phyloP scores from a whole-genome alignment of 2,888 invertebrate species.

The Acanthosepion pharaonis region DNA sequence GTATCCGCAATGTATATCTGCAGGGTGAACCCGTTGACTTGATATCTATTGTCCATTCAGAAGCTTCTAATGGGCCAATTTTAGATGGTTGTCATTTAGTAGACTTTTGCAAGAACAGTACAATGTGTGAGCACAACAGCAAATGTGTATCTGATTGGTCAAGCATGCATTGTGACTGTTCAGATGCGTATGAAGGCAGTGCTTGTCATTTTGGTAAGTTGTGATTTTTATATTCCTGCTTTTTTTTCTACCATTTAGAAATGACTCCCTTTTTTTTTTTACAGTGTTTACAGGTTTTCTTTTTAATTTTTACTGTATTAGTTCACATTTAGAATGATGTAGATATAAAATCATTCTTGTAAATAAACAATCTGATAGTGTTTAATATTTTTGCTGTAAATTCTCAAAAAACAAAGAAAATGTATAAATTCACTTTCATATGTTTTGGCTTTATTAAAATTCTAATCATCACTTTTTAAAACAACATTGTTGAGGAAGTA shows the following conservation, averaged over 20 bases:
- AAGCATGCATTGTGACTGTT: slow-evolving; percentile 90
- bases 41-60: slow-evolving; percentile 66
- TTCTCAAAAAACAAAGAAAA: too few relatives aligned
- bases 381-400: too few relatives aligned
- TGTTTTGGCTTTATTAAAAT: too few relatives aligned
- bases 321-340: too few relatives aligned
- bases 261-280: not conserved
- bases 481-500: too few relatives aligned
- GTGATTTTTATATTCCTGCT: not conserved
- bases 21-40: slow-evolving; percentile 69
- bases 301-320: too few relatives aligned
- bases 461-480: too few relatives aligned
- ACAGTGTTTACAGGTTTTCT: not conserved
- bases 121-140: slow-evolving; percentile 88
- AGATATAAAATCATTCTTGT: too few relatives aligned
- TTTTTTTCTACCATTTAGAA: not conserved
- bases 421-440: too few relatives aligned
- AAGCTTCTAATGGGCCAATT: slow-evolving; percentile 63
- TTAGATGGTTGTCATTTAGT: slow-evolving; percentile 70
- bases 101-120: slow-evolving; percentile 65
- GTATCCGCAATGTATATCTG: slow-evolving; percentile 71
- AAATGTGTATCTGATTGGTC: slow-evolving; percentile 90
- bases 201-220: slow-evolving; percentile 89
- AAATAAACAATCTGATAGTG: too few relatives aligned
- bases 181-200: slow-evolving; percentile 92